phyloP scores from a whole-genome alignment of 2,113 vertebrate species.

The Melanostigma gelatinosum region DNA sequence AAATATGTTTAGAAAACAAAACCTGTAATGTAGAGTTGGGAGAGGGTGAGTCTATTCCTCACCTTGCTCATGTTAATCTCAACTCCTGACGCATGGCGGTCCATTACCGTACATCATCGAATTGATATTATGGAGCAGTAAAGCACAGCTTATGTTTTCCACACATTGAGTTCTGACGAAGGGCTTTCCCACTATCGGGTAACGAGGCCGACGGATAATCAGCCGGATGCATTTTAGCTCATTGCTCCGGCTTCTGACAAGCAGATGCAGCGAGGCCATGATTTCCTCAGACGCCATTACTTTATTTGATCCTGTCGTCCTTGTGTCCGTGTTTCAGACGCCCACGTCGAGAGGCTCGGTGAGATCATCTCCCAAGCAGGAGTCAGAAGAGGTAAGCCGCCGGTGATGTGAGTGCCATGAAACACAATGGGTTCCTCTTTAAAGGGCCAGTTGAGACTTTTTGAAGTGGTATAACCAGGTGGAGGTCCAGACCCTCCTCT shows the following conservation, averaged over 20 bases:
- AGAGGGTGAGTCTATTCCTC: neutral
- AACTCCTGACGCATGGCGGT: neutral
- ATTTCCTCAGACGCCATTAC: too few species aligned
- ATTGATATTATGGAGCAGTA: neutral
- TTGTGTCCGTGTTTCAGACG: conserved; percentile 60
- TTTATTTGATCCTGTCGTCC: neutral
- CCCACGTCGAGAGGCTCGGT: conserved; percentile 68
- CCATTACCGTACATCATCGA: neutral
- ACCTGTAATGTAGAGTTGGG: too few species aligned
- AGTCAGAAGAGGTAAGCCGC: conserved; percentile 79
- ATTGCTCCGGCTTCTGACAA: neutral
- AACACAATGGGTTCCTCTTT: neutral
- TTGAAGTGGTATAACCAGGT: too few species aligned
- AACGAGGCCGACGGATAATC: conserved; percentile 19
- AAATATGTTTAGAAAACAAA: too few species aligned
- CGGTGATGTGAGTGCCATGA: neutral
- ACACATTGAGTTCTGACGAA: neutral
- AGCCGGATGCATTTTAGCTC: conserved; percentile 4
- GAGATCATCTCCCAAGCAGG: conserved; percentile 74
- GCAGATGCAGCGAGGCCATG: neutral
- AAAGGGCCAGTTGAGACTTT: too few species aligned
- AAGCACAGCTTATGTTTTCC: neutral
- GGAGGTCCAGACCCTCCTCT: too few species aligned
- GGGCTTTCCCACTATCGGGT: neutral
- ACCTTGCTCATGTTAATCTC: neutral